These are phyloP conservation scores for Sphenopsis melanotis DNA, from an alignment of 2,797 vertebrate genomes.

Conservation along the genomic window DNA sequence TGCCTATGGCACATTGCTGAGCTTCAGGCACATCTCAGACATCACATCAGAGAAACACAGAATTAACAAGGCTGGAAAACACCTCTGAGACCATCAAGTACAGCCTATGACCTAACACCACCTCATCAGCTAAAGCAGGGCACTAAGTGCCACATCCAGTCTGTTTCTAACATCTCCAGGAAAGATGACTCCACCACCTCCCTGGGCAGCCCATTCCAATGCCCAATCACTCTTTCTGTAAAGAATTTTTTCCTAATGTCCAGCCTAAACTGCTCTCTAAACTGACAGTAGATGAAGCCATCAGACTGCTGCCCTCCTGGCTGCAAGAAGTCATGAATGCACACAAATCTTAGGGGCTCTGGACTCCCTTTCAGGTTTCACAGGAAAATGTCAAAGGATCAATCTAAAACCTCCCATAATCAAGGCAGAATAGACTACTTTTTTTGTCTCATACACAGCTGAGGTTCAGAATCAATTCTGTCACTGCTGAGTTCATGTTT, in stretches of 20 bases:
- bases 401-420: accelerated
- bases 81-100: not conserved
- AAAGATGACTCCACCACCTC: not conserved
- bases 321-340: not conserved
- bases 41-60: not conserved
- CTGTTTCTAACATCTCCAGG: not conserved
- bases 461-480: not conserved
- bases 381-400: not conserved
- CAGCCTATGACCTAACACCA: no score
- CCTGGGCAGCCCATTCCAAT: not conserved
- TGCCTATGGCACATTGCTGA: not conserved
- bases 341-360: not conserved
- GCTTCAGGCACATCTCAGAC: not conserved
- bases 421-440: not conserved
- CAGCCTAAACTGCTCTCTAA: not conserved
- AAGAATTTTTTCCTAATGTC: not conserved
- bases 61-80: not conserved
- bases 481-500: not conserved
- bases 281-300: not conserved
- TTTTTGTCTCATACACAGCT: not conserved
- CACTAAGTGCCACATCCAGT: not conserved
- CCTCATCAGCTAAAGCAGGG: not conserved
- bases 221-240: not conserved
- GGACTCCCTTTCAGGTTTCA: not conserved
- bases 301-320: not conserved